Evolutionary conservation across 2,113 vertebrate species (phyloP).

Genomic region (Thryonomys swinderianus): DNA sequence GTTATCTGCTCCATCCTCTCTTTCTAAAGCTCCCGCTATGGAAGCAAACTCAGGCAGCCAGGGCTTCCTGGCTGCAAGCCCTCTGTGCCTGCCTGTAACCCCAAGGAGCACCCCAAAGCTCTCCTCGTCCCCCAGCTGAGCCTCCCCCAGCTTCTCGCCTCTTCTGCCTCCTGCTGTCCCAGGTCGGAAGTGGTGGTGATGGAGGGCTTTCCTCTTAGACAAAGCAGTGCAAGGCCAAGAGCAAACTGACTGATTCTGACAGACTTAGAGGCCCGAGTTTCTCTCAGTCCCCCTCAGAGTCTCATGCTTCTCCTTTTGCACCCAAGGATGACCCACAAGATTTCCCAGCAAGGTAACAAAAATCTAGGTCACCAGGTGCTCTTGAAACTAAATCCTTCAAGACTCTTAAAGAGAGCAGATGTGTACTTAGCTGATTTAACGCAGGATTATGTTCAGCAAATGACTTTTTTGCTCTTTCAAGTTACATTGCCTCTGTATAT

Average conservation of each 20-base stretch:
- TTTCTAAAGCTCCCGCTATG: neutral
- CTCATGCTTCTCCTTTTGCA: neutral
- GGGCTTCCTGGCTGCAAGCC: neutral
- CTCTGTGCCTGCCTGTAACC: neutral
- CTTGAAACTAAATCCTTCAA: neutral
- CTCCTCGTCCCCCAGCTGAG: neutral
- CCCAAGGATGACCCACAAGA: slow-evolving; percentile 1
- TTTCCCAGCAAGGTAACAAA: slow-evolving; percentile 6
- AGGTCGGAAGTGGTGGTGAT: neutral
- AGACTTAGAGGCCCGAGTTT: neutral
- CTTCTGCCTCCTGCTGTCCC: neutral
- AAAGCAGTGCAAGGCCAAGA: neutral
- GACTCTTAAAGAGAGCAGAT: slow-evolving; percentile 15
- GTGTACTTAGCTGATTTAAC: slow-evolving; percentile 23
- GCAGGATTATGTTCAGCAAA: slow-evolving; percentile 23
- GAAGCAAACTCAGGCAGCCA: neutral
- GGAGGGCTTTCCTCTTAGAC: neutral
- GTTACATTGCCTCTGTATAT: neutral
- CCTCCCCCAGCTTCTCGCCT: neutral
- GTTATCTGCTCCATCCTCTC: neutral
- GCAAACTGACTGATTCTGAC: neutral
- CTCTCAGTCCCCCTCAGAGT: neutral
- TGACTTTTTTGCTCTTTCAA: neutral
- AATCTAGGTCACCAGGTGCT: neutral
- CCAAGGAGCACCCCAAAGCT: neutral